Evolutionary conservation across 1,140 invertebrate genomes (phyloP).

Genomic region (Cepaea nemoralis): DNA sequence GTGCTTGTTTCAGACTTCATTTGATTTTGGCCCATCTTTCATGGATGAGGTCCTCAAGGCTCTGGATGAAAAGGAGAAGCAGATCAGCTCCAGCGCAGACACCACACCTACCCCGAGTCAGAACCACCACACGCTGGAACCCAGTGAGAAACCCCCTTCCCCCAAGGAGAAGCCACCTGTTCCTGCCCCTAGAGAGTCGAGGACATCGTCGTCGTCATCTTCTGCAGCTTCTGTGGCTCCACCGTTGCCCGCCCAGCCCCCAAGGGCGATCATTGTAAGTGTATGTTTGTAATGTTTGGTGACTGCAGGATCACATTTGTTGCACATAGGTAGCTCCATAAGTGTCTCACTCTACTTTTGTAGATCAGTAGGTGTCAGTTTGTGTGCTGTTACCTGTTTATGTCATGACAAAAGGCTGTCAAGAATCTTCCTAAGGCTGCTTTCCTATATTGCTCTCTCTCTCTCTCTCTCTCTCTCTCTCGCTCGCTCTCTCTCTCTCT

Average conservation of each 20-base stretch:
- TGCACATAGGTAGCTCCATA: too few relatives aligned
- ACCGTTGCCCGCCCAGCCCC: conserved; percentile 41
- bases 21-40: conserved; percentile 92
- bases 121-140: conserved; percentile 18
- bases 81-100: conserved; percentile 44
- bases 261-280: conserved; percentile 42
- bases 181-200: not conserved
- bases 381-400: too few relatives aligned
- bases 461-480: too few relatives aligned
- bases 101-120: conserved; percentile 26
- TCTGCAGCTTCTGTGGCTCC: conserved; percentile 29
- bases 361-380: too few relatives aligned
- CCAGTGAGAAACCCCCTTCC: not conserved
- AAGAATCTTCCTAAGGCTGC: too few relatives aligned
- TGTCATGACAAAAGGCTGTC: too few relatives aligned
- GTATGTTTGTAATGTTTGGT: too few relatives aligned
- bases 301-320: too few relatives aligned
- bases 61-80: conserved; percentile 73
- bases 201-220: not conserved
- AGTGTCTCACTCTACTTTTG: too few relatives aligned
- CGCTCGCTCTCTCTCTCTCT: too few relatives aligned
- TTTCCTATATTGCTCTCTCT: too few relatives aligned
- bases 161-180: not conserved
- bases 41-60: conserved; percentile 93
- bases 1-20: conserved; percentile 77